Base-by-base conservation (phyloP, 2,888 invertebrate genomes). In the Drosophila atroscutellata region DNA sequence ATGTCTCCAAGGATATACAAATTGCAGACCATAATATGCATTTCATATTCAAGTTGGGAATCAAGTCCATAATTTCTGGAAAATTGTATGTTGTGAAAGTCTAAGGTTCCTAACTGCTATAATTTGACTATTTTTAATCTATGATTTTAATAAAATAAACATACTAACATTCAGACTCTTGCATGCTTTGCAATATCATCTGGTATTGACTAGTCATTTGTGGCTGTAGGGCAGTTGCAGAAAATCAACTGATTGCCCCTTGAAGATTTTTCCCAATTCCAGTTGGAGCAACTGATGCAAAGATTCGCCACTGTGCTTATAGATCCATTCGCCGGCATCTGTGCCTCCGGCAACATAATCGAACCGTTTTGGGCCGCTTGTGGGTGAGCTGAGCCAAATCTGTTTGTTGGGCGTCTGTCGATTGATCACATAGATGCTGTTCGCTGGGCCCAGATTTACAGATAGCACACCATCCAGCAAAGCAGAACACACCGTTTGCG, bases 321-420 rank as follows among this genome's bases (percentile, higher is more conserved):
- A 28, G 28, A 28, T 28, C 28, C 28, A 28, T 28, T 28, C 28
- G 28, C 28, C 28, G 28, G 28, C 7, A 28, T 28, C 28, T 7
- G 28, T 28, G 28, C 0, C 28, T 28, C 28, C 7, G 28, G 28
- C 7, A 28, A 28, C 28, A 28, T 28, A 28, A 28, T 6, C 28
- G 28, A 28, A 28, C 28, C 28, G 28, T 28, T 28, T 28, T 28
- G 28, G 28, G 7, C 28, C 28, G 28, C 28, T 28, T 28, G 28
- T 6, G 28, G 28, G 28, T 28, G 6, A 28, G 28, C 28, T 99
- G 0, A 99, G 94, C 99, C 99, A 99, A 83, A 99, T 98, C 93
- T 99, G 99, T 92, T 96, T 96, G 92, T 99, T 99, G 0, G 99
- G 99, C 3, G 97, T 95, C 93, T 99, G 99, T 81, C 99, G 96